Evolutionary conservation across 2,797 vertebrate species (phyloP), one percentile per base, ranked within the genome.

Genomic region (Paedocypris micromegethes): DNA sequence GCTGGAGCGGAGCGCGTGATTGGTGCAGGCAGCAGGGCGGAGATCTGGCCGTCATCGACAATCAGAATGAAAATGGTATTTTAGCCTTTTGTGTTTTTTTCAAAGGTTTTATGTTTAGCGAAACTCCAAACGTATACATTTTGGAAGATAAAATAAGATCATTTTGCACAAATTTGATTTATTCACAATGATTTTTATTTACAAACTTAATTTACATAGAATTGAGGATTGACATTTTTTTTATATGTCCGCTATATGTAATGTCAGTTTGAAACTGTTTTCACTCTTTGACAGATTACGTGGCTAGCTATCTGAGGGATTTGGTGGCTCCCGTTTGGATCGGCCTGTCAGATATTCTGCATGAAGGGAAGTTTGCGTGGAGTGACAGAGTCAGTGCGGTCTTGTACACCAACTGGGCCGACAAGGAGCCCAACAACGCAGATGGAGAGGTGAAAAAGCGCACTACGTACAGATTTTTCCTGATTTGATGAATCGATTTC

Each of bases 391-490:
- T 82, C 70, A 91, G 89, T 70, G 82, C 86, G 0, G 89, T 91
- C 46, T 74, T 77, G 9, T 92, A 84, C 81, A 90, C 89, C 72
- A 88, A 91, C 83, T 91, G 90, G 89, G 83, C 82, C 0, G 69
- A 79, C 0, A 87, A 86, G 0, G 90, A 92, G 80, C 90, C 90
- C 75, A 90, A 91, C 83, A 90, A 90, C 7, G 82, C 60, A 2
- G 82, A 81, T 3, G 86, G 83, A 58, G 2, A 72, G 64, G 90
- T 91, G 58, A 85, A 82, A 38, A 45, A 43, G 6, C n/a, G n/a
- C n/a, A n/a, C n/a, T n/a, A n/a, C n/a, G n/a, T 2, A 59, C 47
- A n/a, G n/a, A 6, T 42, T 5, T 40, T 5, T 50, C n/a, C n/a
- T n/a, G n/a, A n/a, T n/a, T n/a, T n/a, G n/a, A n/a, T n/a, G n/a